These are phyloP conservation scores for Philaethria dido DNA, from an alignment of 2,888 invertebrate species.

Conservation along the genomic window DNA sequence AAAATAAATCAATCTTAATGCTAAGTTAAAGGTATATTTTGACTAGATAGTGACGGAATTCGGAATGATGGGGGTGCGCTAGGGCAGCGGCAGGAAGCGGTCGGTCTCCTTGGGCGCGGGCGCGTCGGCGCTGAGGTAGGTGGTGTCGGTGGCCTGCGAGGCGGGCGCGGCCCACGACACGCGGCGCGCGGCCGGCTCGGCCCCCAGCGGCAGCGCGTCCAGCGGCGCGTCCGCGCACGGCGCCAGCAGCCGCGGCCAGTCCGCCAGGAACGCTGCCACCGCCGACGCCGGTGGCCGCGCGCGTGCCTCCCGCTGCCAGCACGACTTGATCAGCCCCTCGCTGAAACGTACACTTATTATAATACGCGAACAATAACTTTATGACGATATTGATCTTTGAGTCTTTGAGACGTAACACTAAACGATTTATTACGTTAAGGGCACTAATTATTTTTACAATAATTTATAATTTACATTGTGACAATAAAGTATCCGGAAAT, in stretches of 20 bases:
- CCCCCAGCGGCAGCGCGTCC: slow-evolving; percentile 87
- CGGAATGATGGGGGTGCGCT: slow-evolving; percentile 46
- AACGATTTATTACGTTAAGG: too few relatives aligned
- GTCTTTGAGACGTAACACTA: too few relatives aligned
- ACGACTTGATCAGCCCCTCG: slow-evolving; percentile 89
- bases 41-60: slow-evolving; percentile 54
- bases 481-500: too few relatives aligned
- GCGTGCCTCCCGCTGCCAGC: slow-evolving; percentile 88
- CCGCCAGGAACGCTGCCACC: slow-evolving; percentile 91
- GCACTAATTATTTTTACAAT: too few relatives aligned
- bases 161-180: slow-evolving; percentile 66
- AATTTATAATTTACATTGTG: too few relatives aligned
- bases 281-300: slow-evolving; percentile 90
- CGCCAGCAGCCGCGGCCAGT: slow-evolving; percentile 89
- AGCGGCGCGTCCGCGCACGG: slow-evolving; percentile 86
- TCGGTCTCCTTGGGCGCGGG: slow-evolving; percentile 53
- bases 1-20: slow-evolving; percentile 6
- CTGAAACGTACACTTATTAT: slow-evolving; percentile 73
- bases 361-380: too few relatives aligned
- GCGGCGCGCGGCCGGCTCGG: slow-evolving; percentile 58
- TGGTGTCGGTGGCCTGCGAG: slow-evolving; percentile 64
- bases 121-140: slow-evolving; percentile 66
- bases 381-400: too few relatives aligned
- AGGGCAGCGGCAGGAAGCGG: slow-evolving; percentile 54
- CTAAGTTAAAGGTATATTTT: slow-evolving; percentile 30